Evolutionary conservation across 1,140 invertebrate genomes (phyloP), one percentile per base, ranked within the genome.

Genomic region (Aphaenogaster ashmeadi): DNA sequence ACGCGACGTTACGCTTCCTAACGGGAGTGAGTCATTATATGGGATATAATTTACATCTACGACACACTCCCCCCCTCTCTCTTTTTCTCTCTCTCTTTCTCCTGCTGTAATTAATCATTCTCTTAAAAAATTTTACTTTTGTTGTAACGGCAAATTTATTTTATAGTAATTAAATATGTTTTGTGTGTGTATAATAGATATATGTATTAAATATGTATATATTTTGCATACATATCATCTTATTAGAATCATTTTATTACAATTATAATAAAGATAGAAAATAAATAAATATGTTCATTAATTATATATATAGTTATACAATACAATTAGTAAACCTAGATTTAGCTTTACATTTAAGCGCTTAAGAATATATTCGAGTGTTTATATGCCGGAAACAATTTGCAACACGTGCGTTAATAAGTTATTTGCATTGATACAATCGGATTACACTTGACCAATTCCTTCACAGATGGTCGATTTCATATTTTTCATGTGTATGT

Each of bases 381-480:
- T 18, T 64, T 36, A 36, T 44, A 21, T 44, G 36, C 0, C 44
- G 15, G 27, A 81, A 71, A 44, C 38, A 47, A 44, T 58, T 54
- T 21, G 15, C 15, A 33, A 21, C 9, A 9, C 15, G 11, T 38
- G 64, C 13, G 5, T 33, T 38, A 81, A 44, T 71, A 44, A 44
- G 9, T 18, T 27, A 36, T 83, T 72, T 74, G 11, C 8, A 38
- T 69, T 15, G 3, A 66, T 27, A 67, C 3, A 60, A 58, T 83
- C 66, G 33, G 15, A 58, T 84, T 62, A 58, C 38, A 83, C 54
- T 41, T 72, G 80, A 83, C 27, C 11, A 74, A 74, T 75, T 84
- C 7, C 9, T 58, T 75, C 13, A 74, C 67, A 54, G 52, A 72
- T 72, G 38, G 13, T 74, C 33, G 54, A 50, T 38, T 83, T 74